Conservation (phyloP, 2,797 vertebrate species). For the Anguilla pacifica region DNA sequence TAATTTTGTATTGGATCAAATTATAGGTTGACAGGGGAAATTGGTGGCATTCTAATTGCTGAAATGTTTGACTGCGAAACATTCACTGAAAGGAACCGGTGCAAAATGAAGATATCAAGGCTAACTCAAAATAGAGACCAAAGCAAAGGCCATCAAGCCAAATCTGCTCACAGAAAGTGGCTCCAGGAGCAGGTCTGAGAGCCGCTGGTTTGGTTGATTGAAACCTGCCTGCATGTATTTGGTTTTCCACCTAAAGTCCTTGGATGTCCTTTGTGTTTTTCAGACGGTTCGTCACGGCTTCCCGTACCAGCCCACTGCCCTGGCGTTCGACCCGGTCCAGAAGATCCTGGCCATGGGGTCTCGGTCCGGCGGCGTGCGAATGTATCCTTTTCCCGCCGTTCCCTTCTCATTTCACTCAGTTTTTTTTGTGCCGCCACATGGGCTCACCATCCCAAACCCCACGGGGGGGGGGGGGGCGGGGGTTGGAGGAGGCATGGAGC, state of each 20-base stretch:
- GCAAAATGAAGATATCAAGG: too few relatives aligned
- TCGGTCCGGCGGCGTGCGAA: constrained; percentile 89
- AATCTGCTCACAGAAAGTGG: too few relatives aligned
- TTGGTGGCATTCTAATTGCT: too few relatives aligned
- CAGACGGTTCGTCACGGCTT: constrained; percentile 98
- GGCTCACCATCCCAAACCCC: neutral
- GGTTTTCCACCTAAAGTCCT: neutral
- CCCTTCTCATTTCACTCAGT: neutral
- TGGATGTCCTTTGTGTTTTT: constrained; percentile 39
- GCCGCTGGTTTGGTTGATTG: neutral
- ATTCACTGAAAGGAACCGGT: too few relatives aligned
- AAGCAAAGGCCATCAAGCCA: too few relatives aligned
- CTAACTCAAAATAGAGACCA: too few relatives aligned
- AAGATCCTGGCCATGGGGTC: constrained; percentile 94
- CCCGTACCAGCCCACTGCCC: constrained; percentile 90
- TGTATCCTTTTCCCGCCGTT: constrained; percentile 88
- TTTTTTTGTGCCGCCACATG: neutral
- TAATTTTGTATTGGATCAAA: too few relatives aligned
- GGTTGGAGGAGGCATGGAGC: neutral
- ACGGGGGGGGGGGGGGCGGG: neutral
- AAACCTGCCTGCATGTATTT: neutral
- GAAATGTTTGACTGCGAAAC: too few relatives aligned
- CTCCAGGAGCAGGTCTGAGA: too few relatives aligned
- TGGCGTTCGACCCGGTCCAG: constrained; percentile 97
- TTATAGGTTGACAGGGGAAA: too few relatives aligned